Evolutionary conservation across 2,113 vertebrate species (phyloP).

Genomic region (Delphinus delphis): DNA sequence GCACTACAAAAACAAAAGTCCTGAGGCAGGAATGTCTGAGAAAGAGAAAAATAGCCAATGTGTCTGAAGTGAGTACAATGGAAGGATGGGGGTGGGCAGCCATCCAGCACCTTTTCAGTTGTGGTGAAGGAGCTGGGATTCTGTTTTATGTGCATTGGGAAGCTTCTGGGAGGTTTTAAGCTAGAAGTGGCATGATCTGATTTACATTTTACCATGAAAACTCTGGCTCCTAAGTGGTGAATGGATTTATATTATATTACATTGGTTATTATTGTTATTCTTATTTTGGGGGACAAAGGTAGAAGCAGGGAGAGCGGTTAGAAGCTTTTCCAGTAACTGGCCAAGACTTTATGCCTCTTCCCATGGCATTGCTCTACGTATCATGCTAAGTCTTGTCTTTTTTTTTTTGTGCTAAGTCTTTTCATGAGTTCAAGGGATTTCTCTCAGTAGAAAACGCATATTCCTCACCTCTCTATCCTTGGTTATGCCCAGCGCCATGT

Average conservation of each 20-base stretch:
- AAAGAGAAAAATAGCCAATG: not conserved
- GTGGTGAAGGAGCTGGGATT: not conserved
- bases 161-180: not conserved
- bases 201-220: conserved; percentile 22
- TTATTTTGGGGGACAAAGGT: not conserved
- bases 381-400: not conserved
- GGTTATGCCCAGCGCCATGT: fast-evolving
- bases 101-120: fast-evolving
- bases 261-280: not conserved
- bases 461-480: not conserved
- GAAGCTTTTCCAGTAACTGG: not conserved
- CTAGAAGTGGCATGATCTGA: not conserved
- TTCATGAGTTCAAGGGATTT: not conserved
- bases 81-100: not conserved
- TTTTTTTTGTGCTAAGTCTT: not conserved
- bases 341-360: not conserved
- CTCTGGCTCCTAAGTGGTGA: not conserved
- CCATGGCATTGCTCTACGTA: not conserved
- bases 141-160: not conserved
- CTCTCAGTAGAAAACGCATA: not conserved
- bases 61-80: not conserved
- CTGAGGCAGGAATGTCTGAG: not conserved
- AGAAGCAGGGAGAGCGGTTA: not conserved
- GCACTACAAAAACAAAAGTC: not conserved
- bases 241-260: not conserved